Evolutionary conservation across 2,113 vertebrate genomes (phyloP), one percentile per base, ranked within the genome.

Genomic region (Eonycteris spelaea): DNA sequence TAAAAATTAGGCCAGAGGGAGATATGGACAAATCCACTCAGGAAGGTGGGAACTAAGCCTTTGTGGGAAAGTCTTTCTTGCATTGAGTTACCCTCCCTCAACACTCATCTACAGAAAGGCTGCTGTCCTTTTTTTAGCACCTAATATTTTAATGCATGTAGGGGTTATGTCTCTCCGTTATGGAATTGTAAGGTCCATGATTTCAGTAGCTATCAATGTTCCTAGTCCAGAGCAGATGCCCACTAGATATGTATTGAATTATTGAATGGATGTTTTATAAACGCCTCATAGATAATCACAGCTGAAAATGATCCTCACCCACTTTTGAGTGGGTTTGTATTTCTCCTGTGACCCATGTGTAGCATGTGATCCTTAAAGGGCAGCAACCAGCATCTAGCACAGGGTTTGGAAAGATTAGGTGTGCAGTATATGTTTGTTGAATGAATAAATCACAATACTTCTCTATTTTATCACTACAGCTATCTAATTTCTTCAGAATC

Each of bases 231-330:
- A 93, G 45, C 33, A 57, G 57, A 94, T 59, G 22, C 43, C 35
- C 48, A 53, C 18, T 78, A 26, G 85, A 40, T 90, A 19, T 79
- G 84, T 92, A 65, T 43, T n/a, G 40, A 65, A 45, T 92, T 92
- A 94, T 55, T 55, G 59, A 57, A 67, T 61, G 38, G 74, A 48
- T 87, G 33, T 75, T 95, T 96, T 93, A 74, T 63, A 68, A 97
- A 95, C 65, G 30, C 61, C 59, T 96, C 53, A 65, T 22, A 91
- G 38, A 30, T 86, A 61, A 57, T 7, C 68, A 75, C 51, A 83
- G 53, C 51, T 71, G 38, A 95, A 95, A 83, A 53, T 68, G 33
- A 96, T 75, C 80, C 40, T 97, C 73, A 94, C 61, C 38, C 38
- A 70, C 30, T 95, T 92, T 87, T 67, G 48, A 85, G 82, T 90